These are phyloP conservation scores for Neostethus bicornis DNA, from an alignment of 2,797 vertebrate species.

Conservation along the genomic window DNA sequence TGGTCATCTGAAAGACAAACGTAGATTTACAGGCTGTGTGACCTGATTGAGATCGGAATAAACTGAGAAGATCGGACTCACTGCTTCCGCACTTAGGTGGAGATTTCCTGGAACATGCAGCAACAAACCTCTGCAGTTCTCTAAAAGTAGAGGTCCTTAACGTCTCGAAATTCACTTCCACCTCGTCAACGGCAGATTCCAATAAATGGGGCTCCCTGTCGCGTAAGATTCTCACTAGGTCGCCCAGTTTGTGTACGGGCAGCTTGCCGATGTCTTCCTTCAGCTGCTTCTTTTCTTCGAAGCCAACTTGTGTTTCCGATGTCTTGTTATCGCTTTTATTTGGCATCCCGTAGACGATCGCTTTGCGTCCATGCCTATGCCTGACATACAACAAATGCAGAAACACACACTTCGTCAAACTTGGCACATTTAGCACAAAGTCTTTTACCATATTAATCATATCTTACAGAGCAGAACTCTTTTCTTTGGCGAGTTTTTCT, in stretches of 20 bases:
- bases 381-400: too few species aligned
- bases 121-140: constrained; percentile 86
- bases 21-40: too few species aligned
- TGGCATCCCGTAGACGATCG: constrained; percentile 12
- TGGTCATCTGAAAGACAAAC: too few species aligned
- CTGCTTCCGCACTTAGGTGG: constrained; percentile 72
- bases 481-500: constrained; percentile 73
- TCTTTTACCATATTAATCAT: constrained; percentile 3
- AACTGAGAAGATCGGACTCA: constrained; percentile 76
- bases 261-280: constrained; percentile 90
- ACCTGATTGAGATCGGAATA: not conserved
- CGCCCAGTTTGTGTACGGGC: constrained; percentile 86
- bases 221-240: constrained; percentile 87
- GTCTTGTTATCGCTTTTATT: constrained; percentile 68
- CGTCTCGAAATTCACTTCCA: constrained; percentile 90
- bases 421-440: not conserved
- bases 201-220: constrained; percentile 81
- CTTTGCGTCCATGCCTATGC: constrained; percentile 65
- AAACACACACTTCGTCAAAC: constrained; percentile 4
- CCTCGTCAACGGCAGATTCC: constrained; percentile 79
- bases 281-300: constrained; percentile 88
- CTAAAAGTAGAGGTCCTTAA: constrained; percentile 88
- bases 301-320: constrained; percentile 80
- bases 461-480: constrained; percentile 80
- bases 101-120: constrained; percentile 82